Evolutionary conservation across 2,797 vertebrate genomes (phyloP), one percentile per base, ranked within the genome.

Genomic region (Percopsis omiscomaycus): DNA sequence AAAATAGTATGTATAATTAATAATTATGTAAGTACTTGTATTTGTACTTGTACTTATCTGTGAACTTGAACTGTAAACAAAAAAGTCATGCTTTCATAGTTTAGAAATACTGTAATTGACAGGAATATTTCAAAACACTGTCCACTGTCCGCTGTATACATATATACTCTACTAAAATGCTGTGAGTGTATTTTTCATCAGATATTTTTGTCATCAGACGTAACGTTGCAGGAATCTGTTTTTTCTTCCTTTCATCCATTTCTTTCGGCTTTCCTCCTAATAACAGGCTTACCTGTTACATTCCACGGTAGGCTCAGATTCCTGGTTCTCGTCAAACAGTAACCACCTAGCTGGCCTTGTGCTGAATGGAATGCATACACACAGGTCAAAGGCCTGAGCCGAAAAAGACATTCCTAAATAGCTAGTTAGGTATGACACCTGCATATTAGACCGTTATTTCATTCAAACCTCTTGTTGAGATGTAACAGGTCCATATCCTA

Each of bases 271-370:
- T 22, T 37, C 13, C 4, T 27, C 16, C 49, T 32, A 15, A n/a
- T 37, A 44, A 61, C 15, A 54, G 32, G 44, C n/a, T 58, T 14
- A 9, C 52, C 32, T 58, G n/a, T 16, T 50, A 27, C 13, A 14
- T 37, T 59, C 30, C 50, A 46, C 13, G 11, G 46, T 29, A 45
- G 54, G 54, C 54, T 63, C 48, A 44, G 47, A 69, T 59, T 55
- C 44, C 56, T 61, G 29, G 32, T 60, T 30, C 29, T 64, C 50
- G 22, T 59, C 8, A 37, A 10, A 50, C 13, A 49, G 14, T 11
- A 61, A 48, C 14, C 5, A 46, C 46, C 45, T 64, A 44, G 10
- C 5, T 50, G 14, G 49, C 32, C 27, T 30, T 22, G 27, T 12
- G 59, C 32, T 30, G 54, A 62, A 22, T 48, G 58, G 0, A 63